phyloP scores from a whole-genome alignment of 1,140 invertebrate species.

The Drosophila arawakana region DNA sequence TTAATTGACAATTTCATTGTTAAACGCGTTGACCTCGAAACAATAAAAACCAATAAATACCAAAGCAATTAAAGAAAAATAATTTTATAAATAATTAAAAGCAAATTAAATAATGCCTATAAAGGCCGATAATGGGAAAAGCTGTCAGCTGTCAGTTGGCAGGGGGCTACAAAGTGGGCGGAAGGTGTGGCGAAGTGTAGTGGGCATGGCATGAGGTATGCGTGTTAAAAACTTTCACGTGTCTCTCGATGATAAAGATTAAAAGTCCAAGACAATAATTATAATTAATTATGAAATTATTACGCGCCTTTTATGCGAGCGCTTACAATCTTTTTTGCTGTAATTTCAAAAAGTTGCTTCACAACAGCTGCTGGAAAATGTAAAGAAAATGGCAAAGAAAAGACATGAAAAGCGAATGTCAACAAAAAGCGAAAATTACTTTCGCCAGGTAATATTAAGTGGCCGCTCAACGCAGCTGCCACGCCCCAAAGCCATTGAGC shows the following conservation, averaged over 20 bases:
- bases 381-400: slow-evolving; percentile 23
- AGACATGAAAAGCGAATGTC: slow-evolving; percentile 43
- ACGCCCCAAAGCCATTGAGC: background rate
- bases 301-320: slow-evolving; percentile 12
- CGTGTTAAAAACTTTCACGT: slow-evolving; percentile 54
- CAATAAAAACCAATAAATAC: slow-evolving; percentile 14
- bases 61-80: slow-evolving; percentile 43
- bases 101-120: slow-evolving; percentile 53
- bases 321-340: slow-evolving; percentile 6
- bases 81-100: slow-evolving; percentile 66
- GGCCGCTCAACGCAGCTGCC: slow-evolving; percentile 39
- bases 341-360: slow-evolving; percentile 21
- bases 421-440: slow-evolving; percentile 63
- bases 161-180: background rate
- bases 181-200: too few relatives aligned
- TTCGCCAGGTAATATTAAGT: slow-evolving; percentile 68
- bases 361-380: slow-evolving; percentile 5
- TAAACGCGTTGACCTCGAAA: slow-evolving; percentile 7
- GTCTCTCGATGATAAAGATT: slow-evolving; percentile 9
- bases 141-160: slow-evolving; percentile 24
- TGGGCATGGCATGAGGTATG: background rate
- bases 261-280: slow-evolving; percentile 32
- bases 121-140: slow-evolving; percentile 30
- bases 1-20: slow-evolving; percentile 10
- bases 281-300: slow-evolving; percentile 51